Evolutionary conservation across 2,113 vertebrate species (phyloP).

Genomic region (Callipepla californica): DNA sequence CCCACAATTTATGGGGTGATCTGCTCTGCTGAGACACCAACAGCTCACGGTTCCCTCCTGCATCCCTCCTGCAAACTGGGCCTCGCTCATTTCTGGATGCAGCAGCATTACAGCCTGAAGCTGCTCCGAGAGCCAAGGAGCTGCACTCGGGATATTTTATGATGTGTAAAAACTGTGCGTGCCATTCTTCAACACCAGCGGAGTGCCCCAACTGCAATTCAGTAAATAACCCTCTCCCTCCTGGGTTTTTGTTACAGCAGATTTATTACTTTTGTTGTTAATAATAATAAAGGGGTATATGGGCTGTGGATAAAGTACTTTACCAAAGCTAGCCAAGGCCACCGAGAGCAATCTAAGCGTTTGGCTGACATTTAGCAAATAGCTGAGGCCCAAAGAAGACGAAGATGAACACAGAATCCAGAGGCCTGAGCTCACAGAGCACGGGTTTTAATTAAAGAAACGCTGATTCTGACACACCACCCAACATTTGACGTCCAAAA

Average conservation of each 20-base stretch:
- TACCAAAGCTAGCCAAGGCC: background rate
- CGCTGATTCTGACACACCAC: background rate
- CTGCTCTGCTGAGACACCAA: background rate
- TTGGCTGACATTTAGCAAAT: constrained; percentile 49
- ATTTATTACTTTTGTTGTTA: background rate
- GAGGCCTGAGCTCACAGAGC: constrained; percentile 18
- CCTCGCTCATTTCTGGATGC: constrained; percentile 20
- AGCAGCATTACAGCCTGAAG: background rate
- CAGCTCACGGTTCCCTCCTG: background rate
- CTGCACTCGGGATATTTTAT: background rate
- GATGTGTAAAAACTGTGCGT: background rate
- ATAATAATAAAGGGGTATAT: background rate
- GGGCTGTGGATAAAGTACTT: background rate
- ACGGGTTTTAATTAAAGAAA: background rate
- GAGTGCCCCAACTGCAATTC: background rate
- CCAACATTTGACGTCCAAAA: background rate
- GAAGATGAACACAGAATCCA: background rate
- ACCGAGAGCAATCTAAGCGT: background rate
- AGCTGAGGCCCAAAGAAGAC: background rate
- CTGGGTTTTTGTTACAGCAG: background rate
- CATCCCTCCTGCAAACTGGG: background rate
- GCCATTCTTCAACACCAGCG: background rate
- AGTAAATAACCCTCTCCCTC: background rate
- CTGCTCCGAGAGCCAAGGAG: constrained; percentile 6
- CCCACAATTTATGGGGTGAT: constrained; percentile 9